These are phyloP conservation scores for Parelbella ahira DNA, from an alignment of 2,888 invertebrate species.

Conservation along the genomic window DNA sequence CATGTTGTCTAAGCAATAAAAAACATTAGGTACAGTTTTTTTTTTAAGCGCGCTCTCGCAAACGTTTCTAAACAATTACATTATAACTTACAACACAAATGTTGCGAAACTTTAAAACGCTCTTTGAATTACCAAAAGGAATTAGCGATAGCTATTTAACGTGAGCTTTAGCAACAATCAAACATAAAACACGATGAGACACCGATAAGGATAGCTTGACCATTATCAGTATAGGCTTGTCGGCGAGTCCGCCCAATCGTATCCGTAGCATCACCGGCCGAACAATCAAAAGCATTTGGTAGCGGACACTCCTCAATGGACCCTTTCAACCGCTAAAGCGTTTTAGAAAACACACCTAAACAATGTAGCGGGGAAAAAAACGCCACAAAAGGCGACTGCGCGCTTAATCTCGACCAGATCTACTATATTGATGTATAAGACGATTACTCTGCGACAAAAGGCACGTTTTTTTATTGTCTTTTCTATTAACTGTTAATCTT, in stretches of 20 bases:
- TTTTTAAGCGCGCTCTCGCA: too few species aligned
- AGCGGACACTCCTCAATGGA: conserved; percentile 48
- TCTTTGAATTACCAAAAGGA: conserved; percentile 20
- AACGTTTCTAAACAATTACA: too few species aligned
- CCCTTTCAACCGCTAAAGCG: conserved; percentile 65
- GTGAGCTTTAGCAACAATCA: conserved; percentile 18
- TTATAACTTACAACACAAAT: conserved; percentile 7
- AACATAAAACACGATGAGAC: conserved; percentile 18
- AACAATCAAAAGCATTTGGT: conserved; percentile 49
- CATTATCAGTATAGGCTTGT: conserved; percentile 15
- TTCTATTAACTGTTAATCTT: conserved; percentile 65
- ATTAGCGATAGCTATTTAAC: conserved; percentile 14
- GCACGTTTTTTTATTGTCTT: conserved; percentile 51
- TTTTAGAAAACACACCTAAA: conserved; percentile 55
- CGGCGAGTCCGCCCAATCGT: too few species aligned
- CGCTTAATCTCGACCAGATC: conserved; percentile 56
- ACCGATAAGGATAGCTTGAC: conserved; percentile 17
- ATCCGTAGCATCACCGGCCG: conserved; percentile 22
- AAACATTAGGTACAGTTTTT: too few species aligned
- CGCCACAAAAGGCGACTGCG: conserved; percentile 50
- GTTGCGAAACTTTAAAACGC: conserved; percentile 17
- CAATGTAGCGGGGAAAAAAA: conserved; percentile 41
- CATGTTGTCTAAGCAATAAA: too few species aligned
- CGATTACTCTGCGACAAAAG: conserved; percentile 65
- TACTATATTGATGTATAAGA: conserved; percentile 67